These are phyloP conservation scores for Mystacornis crossleyi DNA, from an alignment of 2,113 vertebrate species.

Conservation along the genomic window DNA sequence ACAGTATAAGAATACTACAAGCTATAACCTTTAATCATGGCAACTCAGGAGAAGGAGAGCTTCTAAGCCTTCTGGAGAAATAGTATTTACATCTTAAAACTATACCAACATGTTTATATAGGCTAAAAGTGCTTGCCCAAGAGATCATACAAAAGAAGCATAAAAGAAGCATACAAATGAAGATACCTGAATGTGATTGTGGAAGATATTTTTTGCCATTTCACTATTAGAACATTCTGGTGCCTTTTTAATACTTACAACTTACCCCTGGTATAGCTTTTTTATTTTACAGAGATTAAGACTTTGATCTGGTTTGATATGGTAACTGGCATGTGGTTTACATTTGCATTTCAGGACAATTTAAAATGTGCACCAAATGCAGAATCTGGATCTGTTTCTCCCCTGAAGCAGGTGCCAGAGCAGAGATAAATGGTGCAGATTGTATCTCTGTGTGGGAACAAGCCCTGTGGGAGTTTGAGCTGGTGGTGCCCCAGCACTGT, in stretches of 20 bases:
- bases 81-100: background rate
- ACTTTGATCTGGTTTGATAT: background rate
- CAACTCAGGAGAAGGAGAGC: background rate
- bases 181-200: background rate
- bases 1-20: background rate
- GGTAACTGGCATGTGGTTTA: background rate
- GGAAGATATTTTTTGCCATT: background rate
- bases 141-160: background rate
- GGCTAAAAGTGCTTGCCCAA: background rate
- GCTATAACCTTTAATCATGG: background rate
- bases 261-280: background rate
- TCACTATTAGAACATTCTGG: background rate
- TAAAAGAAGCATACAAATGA: background rate
- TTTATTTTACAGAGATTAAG: background rate
- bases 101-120: background rate
- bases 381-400: background rate
- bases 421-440: background rate
- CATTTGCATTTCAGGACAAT: background rate
- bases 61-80: background rate
- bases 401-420: background rate
- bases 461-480: rapidly evolving
- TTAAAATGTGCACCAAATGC: background rate
- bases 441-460: background rate
- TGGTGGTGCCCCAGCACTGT: background rate
- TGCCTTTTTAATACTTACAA: background rate